A percentile compares a stretch with the other conserved stretches of the same genome.
These are phyloP conservation scores for Sitodiplosis mosellana DNA, from an alignment of 1,140 invertebrate genomes.

Conservation along the genomic window DNA sequence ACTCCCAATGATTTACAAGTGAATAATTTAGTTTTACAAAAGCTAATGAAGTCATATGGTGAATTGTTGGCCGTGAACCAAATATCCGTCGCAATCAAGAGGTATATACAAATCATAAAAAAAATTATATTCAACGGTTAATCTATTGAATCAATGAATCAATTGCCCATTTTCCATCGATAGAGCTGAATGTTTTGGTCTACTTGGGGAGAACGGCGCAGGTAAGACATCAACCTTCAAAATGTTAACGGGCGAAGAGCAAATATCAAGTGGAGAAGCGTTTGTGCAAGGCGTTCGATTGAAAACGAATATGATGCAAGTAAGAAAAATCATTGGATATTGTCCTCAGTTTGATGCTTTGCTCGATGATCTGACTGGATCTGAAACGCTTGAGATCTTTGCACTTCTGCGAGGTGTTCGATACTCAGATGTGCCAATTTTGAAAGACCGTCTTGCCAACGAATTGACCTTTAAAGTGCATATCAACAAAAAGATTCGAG, in stretches of 20 bases:
- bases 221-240: slow-evolving; percentile 76
- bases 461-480: background rate
- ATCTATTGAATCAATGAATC: slow-evolving; percentile 19
- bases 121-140: no score
- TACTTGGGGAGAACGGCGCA: slow-evolving; percentile 74
- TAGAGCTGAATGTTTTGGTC: slow-evolving; percentile 68
- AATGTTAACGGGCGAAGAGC: slow-evolving; percentile 73
- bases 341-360: slow-evolving; percentile 75
- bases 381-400: slow-evolving; percentile 57
- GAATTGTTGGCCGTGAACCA: slow-evolving; percentile 39
- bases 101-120: no score
- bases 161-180: slow-evolving; percentile 31
- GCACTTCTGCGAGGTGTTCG: slow-evolving; percentile 54
- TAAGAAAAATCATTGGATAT: slow-evolving; percentile 48
- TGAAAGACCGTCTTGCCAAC: slow-evolving; percentile 15
- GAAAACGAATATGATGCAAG: slow-evolving; percentile 30
- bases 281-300: slow-evolving; percentile 34
- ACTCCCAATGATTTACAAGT: background rate
- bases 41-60: slow-evolving; percentile 39
- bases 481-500: slow-evolving; percentile 23
- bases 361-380: slow-evolving; percentile 57
- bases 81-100: slow-evolving; percentile 33
- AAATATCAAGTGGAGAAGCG: slow-evolving; percentile 30
- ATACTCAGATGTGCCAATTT: slow-evolving; percentile 41
- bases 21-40: slow-evolving; percentile 15